Evolutionary conservation across 2,113 vertebrate genomes (phyloP).

Genomic region (Speoplatyrhinus poulsoni): DNA sequence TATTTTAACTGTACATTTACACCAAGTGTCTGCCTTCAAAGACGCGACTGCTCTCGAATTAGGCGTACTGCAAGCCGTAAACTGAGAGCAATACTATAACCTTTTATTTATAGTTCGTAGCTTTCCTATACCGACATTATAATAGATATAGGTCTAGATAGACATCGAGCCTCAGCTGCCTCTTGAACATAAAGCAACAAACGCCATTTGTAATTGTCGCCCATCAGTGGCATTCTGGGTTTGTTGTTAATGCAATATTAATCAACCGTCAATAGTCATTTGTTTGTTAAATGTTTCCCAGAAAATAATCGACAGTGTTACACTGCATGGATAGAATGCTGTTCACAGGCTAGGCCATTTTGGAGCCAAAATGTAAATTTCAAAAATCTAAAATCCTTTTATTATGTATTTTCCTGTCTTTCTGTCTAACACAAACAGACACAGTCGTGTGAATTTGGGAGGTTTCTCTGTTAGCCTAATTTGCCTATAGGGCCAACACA

Average conservation of each 20-base stretch:
- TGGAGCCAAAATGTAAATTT: no score
- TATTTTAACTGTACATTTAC: slow-evolving; percentile 99
- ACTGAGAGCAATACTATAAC: slow-evolving; percentile 74
- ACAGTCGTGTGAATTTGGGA: neutral
- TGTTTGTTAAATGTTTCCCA: slow-evolving; percentile 82
- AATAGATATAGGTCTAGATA: slow-evolving; percentile 61
- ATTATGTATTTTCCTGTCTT: neutral
- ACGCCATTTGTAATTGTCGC: slow-evolving; percentile 59
- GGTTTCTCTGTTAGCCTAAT: neutral
- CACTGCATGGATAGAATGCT: slow-evolving; percentile 32
- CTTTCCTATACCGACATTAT: slow-evolving; percentile 64
- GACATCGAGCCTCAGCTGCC: slow-evolving; percentile 45
- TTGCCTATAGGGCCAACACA: no score
- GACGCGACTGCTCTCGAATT: slow-evolving; percentile 91
- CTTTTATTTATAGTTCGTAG: slow-evolving; percentile 64
- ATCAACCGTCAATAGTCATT: slow-evolving; percentile 82
- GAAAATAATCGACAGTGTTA: slow-evolving; percentile 79
- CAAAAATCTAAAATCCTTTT: no score
- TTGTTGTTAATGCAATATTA: slow-evolving; percentile 89
- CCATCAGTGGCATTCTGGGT: slow-evolving; percentile 39
- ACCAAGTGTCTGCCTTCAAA: slow-evolving; percentile 97
- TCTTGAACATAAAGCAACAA: slow-evolving; percentile 47
- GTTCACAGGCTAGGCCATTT: no score
- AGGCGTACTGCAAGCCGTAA: slow-evolving; percentile 86
- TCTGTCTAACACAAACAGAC: neutral